Evolutionary conservation across 2,797 vertebrate genomes (phyloP), one percentile per base, ranked within the genome.

Genomic region (Hoplostethus atlanticus): DNA sequence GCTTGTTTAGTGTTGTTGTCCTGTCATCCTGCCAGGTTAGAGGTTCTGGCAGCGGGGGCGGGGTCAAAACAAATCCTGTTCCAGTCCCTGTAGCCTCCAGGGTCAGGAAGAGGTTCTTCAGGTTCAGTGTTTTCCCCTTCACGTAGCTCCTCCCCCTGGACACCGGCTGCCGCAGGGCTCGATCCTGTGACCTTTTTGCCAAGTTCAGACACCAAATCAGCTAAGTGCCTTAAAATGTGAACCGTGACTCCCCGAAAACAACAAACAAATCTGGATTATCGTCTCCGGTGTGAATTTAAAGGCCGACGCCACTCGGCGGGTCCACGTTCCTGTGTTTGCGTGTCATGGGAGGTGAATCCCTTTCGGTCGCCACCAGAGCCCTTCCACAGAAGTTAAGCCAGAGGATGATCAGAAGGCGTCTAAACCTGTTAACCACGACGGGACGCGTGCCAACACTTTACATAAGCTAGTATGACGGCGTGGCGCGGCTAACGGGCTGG

Each of bases 361-460:
- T 60, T 78, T 76, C 72, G 71, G 80, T 54, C n/a, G 57, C 73
- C 70, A 75, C 67, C 15, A 79, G 76, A 81, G 54, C 60, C 57
- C 56, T 71, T 12, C 69, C 62, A 55, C 2, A 25, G 75, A 51
- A 86, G 83, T 84, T 76, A 87, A 87, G 79, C 87, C 79, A 52
- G 75, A 64, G 58, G 57, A 64, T 73, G 87, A 84, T 89, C 75
- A 88, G 76, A 73, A 88, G 81, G 87, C 84, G 81, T 83, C 73
- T 90, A 86, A 91, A 80, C 86, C 90, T n/a, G 71, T 89, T 89
- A 89, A 87, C 87, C 61, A 44, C 2, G 15, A 80, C 67, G 61
- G 81, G 80, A 76, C 15, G 52, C 3, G 0, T 70, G 81, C 87
- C 87, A 88, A 16, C 53, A 6, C 64, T 86, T 86, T 80, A 84